These are phyloP conservation scores for Hoplostethus mediterraneus DNA, from an alignment of 2,797 vertebrate species.

Conservation along the genomic window DNA sequence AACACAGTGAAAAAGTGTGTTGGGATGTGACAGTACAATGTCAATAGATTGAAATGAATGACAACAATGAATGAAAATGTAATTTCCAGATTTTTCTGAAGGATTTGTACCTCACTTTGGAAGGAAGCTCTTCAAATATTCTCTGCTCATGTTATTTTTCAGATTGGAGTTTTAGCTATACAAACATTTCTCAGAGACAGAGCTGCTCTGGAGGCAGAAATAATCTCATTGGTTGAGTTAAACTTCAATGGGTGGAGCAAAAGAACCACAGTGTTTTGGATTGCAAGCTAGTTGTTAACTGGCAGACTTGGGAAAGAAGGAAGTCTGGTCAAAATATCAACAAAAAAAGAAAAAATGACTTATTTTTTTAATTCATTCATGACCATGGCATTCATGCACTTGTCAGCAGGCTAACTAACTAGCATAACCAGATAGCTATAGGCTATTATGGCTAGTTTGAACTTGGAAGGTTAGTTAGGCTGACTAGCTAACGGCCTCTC, in stretches of 20 bases:
- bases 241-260: no score
- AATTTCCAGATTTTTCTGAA: neutral
- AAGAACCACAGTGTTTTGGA: no score
- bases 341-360: no score
- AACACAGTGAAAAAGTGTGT: conserved; percentile 4
- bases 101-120: neutral
- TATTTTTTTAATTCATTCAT: no score
- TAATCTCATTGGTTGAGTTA: no score
- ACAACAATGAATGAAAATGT: neutral
- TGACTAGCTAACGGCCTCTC: neutral
- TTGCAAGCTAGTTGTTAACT: no score
- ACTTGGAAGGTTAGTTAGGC: no score
- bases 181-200: no score
- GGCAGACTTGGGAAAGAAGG: no score
- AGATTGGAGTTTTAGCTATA: neutral
- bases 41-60: conserved; percentile 22
- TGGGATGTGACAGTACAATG: conserved; percentile 36
- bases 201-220: no score
- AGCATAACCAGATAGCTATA: neutral
- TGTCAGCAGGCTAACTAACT: neutral
- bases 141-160: neutral
- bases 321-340: no score
- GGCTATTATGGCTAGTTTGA: neutral
- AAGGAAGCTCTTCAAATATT: neutral
- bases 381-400: no score